Percentiles rank a stretch among this genome's conserved stretches.
Conservation (phyloP, 2,797 vertebrate genomes). For the Megaceryle alcyon region DNA sequence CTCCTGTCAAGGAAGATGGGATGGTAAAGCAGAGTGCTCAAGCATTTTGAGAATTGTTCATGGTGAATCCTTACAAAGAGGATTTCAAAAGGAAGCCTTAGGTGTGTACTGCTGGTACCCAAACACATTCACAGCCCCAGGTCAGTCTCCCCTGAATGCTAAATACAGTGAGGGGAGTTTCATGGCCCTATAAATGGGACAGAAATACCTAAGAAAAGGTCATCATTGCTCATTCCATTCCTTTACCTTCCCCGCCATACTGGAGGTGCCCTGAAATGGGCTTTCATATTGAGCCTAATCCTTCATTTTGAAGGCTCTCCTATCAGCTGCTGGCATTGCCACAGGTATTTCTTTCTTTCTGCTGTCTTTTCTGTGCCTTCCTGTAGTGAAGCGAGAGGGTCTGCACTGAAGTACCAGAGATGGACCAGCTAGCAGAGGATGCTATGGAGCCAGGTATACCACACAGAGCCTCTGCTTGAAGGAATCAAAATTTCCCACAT, state of each 20-base stretch:
- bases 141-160: background rate
- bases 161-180: background rate
- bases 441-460: background rate
- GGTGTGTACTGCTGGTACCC: background rate
- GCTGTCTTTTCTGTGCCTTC: too few species aligned
- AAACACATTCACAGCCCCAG: background rate
- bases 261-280: too few species aligned
- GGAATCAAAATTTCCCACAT: background rate
- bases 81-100: background rate
- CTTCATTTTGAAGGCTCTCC: too few species aligned
- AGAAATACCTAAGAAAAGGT: too few species aligned
- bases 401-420: accelerated
- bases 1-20: background rate
- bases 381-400: too few species aligned
- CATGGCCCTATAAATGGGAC: too few species aligned
- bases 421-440: background rate
- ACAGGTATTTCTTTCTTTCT: too few species aligned
- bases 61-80: background rate
- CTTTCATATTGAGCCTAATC: too few species aligned
- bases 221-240: too few species aligned
- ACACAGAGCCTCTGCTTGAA: background rate
- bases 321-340: too few species aligned
- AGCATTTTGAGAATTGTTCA: background rate
- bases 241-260: too few species aligned
- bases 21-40: background rate